Conservation (phyloP, 1,140 invertebrate species). For the Macrostomum lignano region DNA sequence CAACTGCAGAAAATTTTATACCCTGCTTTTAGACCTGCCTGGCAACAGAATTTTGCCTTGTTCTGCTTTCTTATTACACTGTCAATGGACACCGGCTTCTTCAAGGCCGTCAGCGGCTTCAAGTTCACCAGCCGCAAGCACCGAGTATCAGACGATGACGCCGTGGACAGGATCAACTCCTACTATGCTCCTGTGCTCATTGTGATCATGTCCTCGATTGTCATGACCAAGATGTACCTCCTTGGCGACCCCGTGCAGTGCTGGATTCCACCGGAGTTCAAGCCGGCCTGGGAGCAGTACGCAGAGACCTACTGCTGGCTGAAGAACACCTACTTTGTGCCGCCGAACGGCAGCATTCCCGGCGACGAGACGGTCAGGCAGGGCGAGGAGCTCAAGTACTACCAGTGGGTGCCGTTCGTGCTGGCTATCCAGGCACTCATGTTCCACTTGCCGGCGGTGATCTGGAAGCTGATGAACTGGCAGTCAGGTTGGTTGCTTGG, state of each 20-base stretch:
- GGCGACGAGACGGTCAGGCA: conserved; percentile 3
- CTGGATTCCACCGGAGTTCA: conserved; percentile 28
- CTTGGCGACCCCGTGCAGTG: conserved; percentile 19
- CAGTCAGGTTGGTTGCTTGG: too few relatives aligned
- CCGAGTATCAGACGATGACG: conserved; percentile 3
- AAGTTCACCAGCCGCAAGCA: neutral
- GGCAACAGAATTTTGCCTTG: too few relatives aligned
- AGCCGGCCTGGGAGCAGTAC: conserved; percentile 17
- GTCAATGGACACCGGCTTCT: conserved; percentile 1
- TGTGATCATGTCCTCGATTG: neutral
- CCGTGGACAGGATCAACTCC: neutral
- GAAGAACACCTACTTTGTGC: conserved; percentile 16
- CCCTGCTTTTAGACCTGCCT: too few relatives aligned
- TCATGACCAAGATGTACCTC: neutral
- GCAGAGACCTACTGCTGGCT: conserved; percentile 27
- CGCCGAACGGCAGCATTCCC: neutral
- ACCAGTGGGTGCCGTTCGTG: conserved; percentile 34
- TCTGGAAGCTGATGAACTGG: conserved; percentile 31
- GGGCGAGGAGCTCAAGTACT: conserved; percentile 27
- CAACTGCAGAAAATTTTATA: too few relatives aligned
- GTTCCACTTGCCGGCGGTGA: conserved; percentile 32
- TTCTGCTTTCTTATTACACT: too few relatives aligned
- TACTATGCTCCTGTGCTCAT: conserved; percentile 1
- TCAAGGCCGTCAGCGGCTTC: neutral
- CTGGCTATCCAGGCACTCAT: conserved; percentile 31